Evolutionary conservation across 2,113 vertebrate species (phyloP), one percentile per base, ranked within the genome.

Genomic region (Speoplatyrhinus poulsoni): DNA sequence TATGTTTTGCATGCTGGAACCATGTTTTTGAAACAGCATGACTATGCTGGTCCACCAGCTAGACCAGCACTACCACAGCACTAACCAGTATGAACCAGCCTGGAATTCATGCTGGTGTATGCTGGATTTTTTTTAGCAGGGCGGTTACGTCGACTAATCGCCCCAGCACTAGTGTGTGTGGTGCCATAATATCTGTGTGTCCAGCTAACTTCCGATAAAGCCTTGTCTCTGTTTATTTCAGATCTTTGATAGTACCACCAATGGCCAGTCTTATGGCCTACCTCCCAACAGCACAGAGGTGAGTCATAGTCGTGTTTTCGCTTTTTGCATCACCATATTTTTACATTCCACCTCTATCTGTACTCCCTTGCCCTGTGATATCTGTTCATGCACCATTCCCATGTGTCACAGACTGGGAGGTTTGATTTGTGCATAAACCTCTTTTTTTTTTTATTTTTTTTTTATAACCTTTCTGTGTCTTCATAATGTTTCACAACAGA

Each of bases 201-300:
- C 58, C 79, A 12, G 81, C 67, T n/a, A 4, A 15, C 26, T 6
- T 26, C 26, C 26, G 26, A 26, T 26, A 26, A 26, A 26, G 26
- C 26, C 32, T 48, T 11, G 47, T 69, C 47, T 59, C 26, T 67
- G 41, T 83, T 70, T 66, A 57, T 88, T 88, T 79, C 86, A 96
- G 95, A 87, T 96, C 86, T 95, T 97, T 88, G 96, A 97, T 77
- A 86, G 92, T 36, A 79, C 91, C 49, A 88, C 87, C 78, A 93
- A 90, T 74, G 87, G 82, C 87, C 91, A 89, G 83, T 82, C 79
- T 50, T 90, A 83, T 69, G 76, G 70, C 48, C 76, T 90, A 36
- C 92, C 90, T 75, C 85, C 89, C 70, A 82, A 67, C 70, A 93
- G 82, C 84, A 91, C 90, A 0, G 88, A 91, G 85, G 89, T 91